Evolutionary conservation across 2,888 invertebrate species (phyloP), one percentile per base, ranked within the genome.

Genomic region (Tupiocoris notatus): DNA sequence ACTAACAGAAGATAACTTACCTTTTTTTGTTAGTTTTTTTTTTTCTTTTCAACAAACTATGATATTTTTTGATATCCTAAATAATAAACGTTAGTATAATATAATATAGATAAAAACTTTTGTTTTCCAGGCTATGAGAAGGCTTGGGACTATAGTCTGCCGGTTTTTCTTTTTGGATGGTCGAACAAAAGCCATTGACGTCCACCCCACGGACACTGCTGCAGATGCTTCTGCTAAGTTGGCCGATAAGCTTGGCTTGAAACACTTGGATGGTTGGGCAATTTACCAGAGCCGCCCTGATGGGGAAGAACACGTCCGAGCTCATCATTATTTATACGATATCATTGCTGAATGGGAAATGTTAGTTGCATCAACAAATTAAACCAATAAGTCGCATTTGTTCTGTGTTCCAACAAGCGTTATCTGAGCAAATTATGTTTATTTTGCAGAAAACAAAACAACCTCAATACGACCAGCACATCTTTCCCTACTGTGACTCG

Each of bases 101-200:
- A n/a, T n/a, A n/a, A n/a, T n/a, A n/a, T n/a, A n/a, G n/a, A n/a
- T n/a, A n/a, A n/a, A n/a, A 17, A 39, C 7, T 59, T 24, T 74
- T 39, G 58, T 77, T 20, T 76, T 63, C 79, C 80, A 92, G 92
- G 95, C 95, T 0, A 95, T 95, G 93, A 89, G 93, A 81, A 88
- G 94, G 63, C 87, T 96, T 23, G 95, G 95, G 75, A 95, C 96
- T 0, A 93, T 97, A 80, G 95, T 96, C 0, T 96, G 95, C 83
- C 89, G 94, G 65, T 95, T 97, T 85, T 95, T 95, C 87, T 96
- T 97, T 86, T 87, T 97, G 83, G 96, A 97, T 84, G 95, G 96
- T 0, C 89, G 96, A 75, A 96, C 96, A 0, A 97, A 96, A 84
- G 96, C 96, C 0, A 94, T 97, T 79, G 95, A 96, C 84, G 93